Evolutionary conservation across 2,113 vertebrate species (phyloP).

Genomic region (Elaphurus davidianus): DNA sequence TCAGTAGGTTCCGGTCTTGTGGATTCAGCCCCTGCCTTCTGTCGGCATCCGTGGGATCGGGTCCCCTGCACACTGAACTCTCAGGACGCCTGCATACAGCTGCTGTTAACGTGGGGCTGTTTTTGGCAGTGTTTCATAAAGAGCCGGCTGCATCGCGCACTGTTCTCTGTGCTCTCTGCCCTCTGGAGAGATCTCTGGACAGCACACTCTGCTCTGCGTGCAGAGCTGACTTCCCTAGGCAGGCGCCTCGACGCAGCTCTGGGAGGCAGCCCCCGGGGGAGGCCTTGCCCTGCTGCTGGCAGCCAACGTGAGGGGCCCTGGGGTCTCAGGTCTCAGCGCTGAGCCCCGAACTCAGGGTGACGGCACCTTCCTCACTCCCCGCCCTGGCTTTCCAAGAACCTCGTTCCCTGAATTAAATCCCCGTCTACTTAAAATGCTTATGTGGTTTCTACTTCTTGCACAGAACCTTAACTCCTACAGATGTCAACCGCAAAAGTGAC

Average conservation of each 20-base stretch:
- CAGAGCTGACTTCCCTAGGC: neutral
- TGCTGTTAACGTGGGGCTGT: fast-evolving
- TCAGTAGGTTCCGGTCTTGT: fast-evolving
- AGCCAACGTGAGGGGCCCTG: neutral
- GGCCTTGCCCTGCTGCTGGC: neutral
- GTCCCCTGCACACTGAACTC: neutral
- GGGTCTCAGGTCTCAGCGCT: fast-evolving
- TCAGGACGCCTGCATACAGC: fast-evolving
- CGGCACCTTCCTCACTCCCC: too few species aligned
- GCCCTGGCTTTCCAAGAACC: neutral
- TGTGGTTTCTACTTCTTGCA: neutral
- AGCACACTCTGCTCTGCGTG: neutral
- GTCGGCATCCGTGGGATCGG: fast-evolving
- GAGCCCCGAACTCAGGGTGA: neutral
- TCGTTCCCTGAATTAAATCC: neutral
- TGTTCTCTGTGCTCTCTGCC: neutral
- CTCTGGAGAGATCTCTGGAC: neutral
- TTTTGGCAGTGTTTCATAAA: fast-evolving
- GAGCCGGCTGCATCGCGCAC: fast-evolving
- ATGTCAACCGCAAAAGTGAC: neutral
- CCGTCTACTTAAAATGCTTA: neutral
- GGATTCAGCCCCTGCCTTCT: neutral
- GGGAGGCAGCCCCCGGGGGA: neutral
- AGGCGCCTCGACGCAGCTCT: neutral
- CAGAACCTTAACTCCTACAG: neutral